Evolutionary conservation across 2,113 vertebrate genomes (phyloP).

Genomic region (Camelus dromedarius): DNA sequence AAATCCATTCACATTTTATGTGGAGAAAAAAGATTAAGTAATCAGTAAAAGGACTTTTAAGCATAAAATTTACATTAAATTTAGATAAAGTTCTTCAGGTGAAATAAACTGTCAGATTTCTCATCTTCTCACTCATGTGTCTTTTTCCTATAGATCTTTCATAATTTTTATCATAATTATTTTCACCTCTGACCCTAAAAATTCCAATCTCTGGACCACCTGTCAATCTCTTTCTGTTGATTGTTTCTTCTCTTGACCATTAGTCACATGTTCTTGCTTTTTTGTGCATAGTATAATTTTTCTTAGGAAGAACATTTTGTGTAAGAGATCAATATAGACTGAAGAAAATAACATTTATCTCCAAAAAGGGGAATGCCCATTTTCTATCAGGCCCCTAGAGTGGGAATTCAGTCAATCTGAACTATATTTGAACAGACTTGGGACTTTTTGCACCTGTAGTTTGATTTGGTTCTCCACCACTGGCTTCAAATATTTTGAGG

Average conservation of each 20-base stretch:
- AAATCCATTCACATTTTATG: conserved; percentile 25
- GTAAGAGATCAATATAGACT: background rate
- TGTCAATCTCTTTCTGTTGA: background rate
- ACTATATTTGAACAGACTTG: background rate
- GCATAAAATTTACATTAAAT: conserved; percentile 4
- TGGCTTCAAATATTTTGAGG: background rate
- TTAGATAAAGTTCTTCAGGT: background rate
- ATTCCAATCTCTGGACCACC: background rate
- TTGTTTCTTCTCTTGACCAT: background rate
- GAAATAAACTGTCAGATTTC: background rate
- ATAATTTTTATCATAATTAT: background rate
- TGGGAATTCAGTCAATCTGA: background rate
- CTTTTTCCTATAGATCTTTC: background rate
- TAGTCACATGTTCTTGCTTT: background rate
- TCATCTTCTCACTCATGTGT: background rate
- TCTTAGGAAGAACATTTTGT: background rate
- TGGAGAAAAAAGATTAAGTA: background rate
- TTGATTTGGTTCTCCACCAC: background rate
- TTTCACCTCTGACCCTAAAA: background rate
- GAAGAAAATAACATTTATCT: background rate
- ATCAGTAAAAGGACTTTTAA: background rate
- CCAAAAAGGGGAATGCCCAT: background rate
- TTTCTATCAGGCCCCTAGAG: background rate
- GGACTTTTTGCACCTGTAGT: background rate
- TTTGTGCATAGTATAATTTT: background rate